Percentiles rank a stretch among this genome's conserved stretches.
These are phyloP conservation scores for Oeneis ivallda DNA, from an alignment of 2,888 invertebrate species.

Conservation along the genomic window DNA sequence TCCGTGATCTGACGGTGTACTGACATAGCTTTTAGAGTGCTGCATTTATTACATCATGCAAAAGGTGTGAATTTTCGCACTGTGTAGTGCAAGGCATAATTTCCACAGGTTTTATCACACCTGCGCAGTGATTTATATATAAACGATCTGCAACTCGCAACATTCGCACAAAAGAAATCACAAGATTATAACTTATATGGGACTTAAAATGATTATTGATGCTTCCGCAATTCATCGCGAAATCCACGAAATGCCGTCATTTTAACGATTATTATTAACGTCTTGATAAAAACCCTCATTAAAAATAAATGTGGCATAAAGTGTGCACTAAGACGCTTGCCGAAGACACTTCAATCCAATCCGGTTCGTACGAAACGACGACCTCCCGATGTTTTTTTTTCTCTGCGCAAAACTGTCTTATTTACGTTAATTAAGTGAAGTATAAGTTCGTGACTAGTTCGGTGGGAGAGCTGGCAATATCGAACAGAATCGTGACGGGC, in stretches of 20 bases:
- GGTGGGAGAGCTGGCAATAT: slow-evolving; percentile 57
- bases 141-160: slow-evolving; percentile 3
- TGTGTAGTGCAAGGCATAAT: background rate
- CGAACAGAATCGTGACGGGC: slow-evolving; percentile 56
- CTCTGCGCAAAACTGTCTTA: slow-evolving; percentile 77
- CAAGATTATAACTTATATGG: slow-evolving; percentile 17
- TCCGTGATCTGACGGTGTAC: background rate
- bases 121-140: slow-evolving; percentile 19
- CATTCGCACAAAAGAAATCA: background rate
- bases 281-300: slow-evolving; percentile 53
- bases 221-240: slow-evolving; percentile 29
- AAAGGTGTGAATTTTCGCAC: slow-evolving; percentile 6
- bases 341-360: slow-evolving; percentile 56
- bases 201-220: slow-evolving; percentile 23
- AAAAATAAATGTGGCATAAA: slow-evolving; percentile 71
- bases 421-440: slow-evolving; percentile 81
- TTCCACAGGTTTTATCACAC: slow-evolving; percentile 16
- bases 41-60: background rate
- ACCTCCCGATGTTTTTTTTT: slow-evolving; percentile 67
- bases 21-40: too few species aligned
- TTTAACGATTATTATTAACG: slow-evolving; percentile 41
- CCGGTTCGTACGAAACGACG: slow-evolving; percentile 67
- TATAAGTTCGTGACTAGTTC: slow-evolving; percentile 80
- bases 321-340: slow-evolving; percentile 59
- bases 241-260: slow-evolving; percentile 33